phyloP scores from a whole-genome alignment of 2,888 invertebrate genomes.

The Nymphalis urticae region DNA sequence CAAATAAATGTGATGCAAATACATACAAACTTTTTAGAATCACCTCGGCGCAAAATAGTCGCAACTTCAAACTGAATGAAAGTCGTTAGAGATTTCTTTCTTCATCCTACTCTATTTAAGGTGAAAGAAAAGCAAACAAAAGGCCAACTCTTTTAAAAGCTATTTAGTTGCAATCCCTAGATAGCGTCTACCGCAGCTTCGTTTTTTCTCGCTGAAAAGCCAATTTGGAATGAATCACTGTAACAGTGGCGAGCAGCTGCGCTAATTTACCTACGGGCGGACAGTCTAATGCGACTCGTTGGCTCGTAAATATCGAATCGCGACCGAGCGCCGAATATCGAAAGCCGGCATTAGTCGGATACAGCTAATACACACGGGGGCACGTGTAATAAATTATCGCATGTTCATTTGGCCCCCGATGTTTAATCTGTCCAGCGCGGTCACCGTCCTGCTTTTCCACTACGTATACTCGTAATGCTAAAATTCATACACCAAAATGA shows the following conservation, averaged over 20 bases:
- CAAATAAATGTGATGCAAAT: constrained; percentile 16
- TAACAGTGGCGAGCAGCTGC: constrained; percentile 80
- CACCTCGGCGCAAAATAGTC: constrained; percentile 13
- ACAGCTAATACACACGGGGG: constrained; percentile 81
- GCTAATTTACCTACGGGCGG: constrained; percentile 82
- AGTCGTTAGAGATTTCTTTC: constrained; percentile 38
- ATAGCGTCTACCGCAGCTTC: constrained; percentile 59
- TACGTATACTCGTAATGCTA: constrained; percentile 15
- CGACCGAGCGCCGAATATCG: constrained; percentile 80
- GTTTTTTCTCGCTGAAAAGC: constrained; percentile 79
- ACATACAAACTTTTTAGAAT: constrained; percentile 20
- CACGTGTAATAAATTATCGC: constrained; percentile 78
- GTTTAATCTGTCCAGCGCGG: constrained; percentile 76
- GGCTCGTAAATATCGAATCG: constrained; percentile 78
- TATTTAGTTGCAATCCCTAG: constrained; percentile 70
- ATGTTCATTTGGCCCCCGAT: constrained; percentile 79
- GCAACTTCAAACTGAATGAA: constrained; percentile 35
- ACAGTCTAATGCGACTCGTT: constrained; percentile 80
- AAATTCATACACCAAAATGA: constrained; percentile 10
- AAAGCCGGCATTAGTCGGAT: constrained; percentile 81
- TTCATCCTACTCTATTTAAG: constrained; percentile 39
- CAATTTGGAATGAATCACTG: constrained; percentile 82
- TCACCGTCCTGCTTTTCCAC: constrained; percentile 31
- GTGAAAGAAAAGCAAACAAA: constrained; percentile 54
- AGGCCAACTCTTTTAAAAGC: constrained; percentile 71